Percentiles rank a stretch among this genome's conserved stretches.
Evolutionary conservation across 2,888 invertebrate species (phyloP).

Genomic region (Yponomeuta evonymella): DNA sequence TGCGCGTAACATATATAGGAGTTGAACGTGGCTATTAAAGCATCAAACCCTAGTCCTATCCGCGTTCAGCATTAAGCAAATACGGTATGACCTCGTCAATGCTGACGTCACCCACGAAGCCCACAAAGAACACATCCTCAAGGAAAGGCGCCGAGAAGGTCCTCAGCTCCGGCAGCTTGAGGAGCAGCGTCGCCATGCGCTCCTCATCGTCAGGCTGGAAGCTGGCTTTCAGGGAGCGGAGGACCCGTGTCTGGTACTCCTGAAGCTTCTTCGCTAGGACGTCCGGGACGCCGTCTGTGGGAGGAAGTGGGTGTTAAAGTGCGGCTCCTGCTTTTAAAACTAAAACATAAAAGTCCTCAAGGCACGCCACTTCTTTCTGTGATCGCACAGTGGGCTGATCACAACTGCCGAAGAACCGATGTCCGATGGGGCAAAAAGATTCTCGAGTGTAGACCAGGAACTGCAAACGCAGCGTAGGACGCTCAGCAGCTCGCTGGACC

Average conservation of each 20-base stretch:
- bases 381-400: too few relatives aligned
- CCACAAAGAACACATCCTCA: slow-evolving; percentile 95
- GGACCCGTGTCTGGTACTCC: slow-evolving; percentile 67
- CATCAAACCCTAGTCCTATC: neutral
- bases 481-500: too few relatives aligned
- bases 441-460: too few relatives aligned
- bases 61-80: slow-evolving; percentile 72
- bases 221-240: slow-evolving; percentile 58
- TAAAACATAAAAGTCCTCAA: too few relatives aligned
- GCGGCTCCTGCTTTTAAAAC: too few relatives aligned
- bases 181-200: slow-evolving; percentile 77
- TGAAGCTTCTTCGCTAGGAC: slow-evolving; percentile 62
- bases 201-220: slow-evolving; percentile 48
- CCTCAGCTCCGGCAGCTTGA: slow-evolving; percentile 83
- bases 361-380: too few relatives aligned
- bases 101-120: slow-evolving; percentile 93
- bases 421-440: too few relatives aligned
- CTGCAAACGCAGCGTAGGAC: too few relatives aligned
- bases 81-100: slow-evolving; percentile 97
- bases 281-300: slow-evolving; percentile 68
- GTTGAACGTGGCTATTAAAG: neutral
- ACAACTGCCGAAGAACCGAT: too few relatives aligned
- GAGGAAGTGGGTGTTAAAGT: neutral
- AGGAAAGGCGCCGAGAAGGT: slow-evolving; percentile 84
- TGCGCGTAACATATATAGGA: neutral